Conservation (phyloP, 2,113 vertebrate species). For the Struthio camelus region DNA sequence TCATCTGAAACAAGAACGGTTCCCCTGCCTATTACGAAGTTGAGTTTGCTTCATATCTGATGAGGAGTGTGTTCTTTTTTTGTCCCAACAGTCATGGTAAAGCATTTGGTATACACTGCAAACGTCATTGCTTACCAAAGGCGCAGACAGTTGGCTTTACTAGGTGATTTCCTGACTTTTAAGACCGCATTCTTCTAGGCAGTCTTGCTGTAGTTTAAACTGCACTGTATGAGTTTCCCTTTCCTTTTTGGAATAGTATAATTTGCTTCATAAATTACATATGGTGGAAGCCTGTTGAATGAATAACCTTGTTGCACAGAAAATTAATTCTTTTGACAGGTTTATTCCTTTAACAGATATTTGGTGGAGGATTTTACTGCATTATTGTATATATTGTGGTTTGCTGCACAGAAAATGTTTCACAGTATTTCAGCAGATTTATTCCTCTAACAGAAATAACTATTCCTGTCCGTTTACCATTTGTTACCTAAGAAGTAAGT, state of each 20-base stretch:
- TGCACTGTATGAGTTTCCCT: slow-evolving; percentile 70
- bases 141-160: slow-evolving; percentile 69
- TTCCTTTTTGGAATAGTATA: slow-evolving; percentile 75
- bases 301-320: slow-evolving; percentile 80
- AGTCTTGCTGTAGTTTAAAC: slow-evolving; percentile 69
- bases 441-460: slow-evolving; percentile 63
- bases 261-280: slow-evolving; percentile 82
- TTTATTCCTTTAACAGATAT: slow-evolving; percentile 78
- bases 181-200: slow-evolving; percentile 70
- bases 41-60: neutral
- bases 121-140: slow-evolving; percentile 49
- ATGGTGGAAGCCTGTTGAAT: slow-evolving; percentile 78
- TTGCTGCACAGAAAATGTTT: slow-evolving; percentile 71
- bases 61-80: slow-evolving; percentile 29
- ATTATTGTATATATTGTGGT: slow-evolving; percentile 76
- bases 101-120: slow-evolving; percentile 50
- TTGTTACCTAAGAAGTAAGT: slow-evolving; percentile 55
- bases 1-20: neutral
- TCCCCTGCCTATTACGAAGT: neutral
- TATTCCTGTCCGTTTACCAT: slow-evolving; percentile 47
- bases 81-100: slow-evolving; percentile 28
- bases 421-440: slow-evolving; percentile 54
- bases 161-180: slow-evolving; percentile 75
- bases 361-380: slow-evolving; percentile 77
- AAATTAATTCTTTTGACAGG: slow-evolving; percentile 83